These are phyloP conservation scores for Oscheius sp. DNA, from an alignment of 2,888 invertebrate species.

Conservation along the genomic window DNA sequence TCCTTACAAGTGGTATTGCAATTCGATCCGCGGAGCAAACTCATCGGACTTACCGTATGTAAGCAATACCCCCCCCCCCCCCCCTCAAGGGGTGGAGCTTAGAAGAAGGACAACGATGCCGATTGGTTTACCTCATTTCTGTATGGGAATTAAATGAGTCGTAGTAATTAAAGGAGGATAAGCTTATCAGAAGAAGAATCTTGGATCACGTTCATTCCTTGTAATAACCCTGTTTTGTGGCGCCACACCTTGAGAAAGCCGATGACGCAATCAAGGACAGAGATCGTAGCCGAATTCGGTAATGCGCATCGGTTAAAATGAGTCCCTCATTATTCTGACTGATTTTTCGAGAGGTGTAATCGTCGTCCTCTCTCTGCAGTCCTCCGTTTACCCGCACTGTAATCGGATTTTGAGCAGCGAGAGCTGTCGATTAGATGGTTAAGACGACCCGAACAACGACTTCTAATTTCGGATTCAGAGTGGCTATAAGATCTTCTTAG, in stretches of 20 bases:
- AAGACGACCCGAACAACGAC: slow-evolving; percentile 26
- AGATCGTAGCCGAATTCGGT: slow-evolving; percentile 13
- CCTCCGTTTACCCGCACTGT: slow-evolving; percentile 26
- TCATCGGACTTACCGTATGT: neutral
- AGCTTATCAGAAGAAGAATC: neutral
- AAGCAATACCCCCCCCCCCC: neutral
- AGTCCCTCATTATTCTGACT: neutral
- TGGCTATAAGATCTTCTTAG: neutral
- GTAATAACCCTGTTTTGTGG: slow-evolving; percentile 15
- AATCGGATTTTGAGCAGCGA: slow-evolving; percentile 29
- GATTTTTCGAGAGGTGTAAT: slow-evolving; percentile 16
- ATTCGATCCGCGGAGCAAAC: neutral
- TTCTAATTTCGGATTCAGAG: slow-evolving; percentile 21
- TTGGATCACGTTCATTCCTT: slow-evolving; percentile 9
- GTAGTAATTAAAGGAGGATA: neutral
- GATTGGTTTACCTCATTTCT: neutral
- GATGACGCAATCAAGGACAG: slow-evolving; percentile 6
- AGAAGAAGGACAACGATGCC: neutral
- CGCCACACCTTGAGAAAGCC: slow-evolving; percentile 20
- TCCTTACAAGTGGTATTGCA: neutral
- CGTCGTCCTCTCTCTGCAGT: slow-evolving; percentile 24
- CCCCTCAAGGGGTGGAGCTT: neutral
- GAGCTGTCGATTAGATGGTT: slow-evolving; percentile 31
- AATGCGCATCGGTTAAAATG: slow-evolving; percentile 5
- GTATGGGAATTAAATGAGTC: too few relatives aligned